These are phyloP conservation scores for Pseudorhombus dupliciocellatus DNA, from an alignment of 2,113 vertebrate genomes.

Conservation along the genomic window DNA sequence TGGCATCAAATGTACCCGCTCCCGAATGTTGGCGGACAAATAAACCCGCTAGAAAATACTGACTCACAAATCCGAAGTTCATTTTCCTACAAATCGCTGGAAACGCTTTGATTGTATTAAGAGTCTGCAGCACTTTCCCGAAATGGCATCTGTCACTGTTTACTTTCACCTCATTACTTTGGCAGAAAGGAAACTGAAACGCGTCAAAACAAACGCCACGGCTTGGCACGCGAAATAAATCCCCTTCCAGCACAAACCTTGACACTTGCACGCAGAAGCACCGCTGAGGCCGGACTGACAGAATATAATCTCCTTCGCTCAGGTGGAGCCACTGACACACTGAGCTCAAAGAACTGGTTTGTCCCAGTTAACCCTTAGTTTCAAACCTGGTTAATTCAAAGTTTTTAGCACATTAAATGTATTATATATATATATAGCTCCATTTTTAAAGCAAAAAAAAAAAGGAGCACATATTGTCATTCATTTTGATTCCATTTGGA, in stretches of 20 bases:
- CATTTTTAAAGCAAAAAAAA: too few relatives aligned
- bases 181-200: neutral
- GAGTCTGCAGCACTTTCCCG: neutral
- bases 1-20: neutral
- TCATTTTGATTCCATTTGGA: neutral
- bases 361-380: too few relatives aligned
- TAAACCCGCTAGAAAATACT: too few relatives aligned
- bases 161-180: neutral
- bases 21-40: too few relatives aligned
- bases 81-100: too few relatives aligned
- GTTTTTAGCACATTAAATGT: too few relatives aligned
- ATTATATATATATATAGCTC: too few relatives aligned
- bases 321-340: conserved; percentile 20
- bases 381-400: too few relatives aligned
- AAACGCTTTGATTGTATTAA: too few relatives aligned
- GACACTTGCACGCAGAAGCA: conserved; percentile 42
- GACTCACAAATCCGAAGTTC: too few relatives aligned
- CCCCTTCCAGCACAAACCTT: conserved; percentile 27
- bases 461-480: too few relatives aligned
- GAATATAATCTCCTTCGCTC: conserved; percentile 51
- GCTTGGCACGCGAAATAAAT: conserved; percentile 28
- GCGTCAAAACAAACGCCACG: neutral
- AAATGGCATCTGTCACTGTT: neutral
- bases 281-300: conserved; percentile 32
- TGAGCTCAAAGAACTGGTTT: too few relatives aligned